Evolutionary conservation across 2,888 invertebrate genomes (phyloP), one percentile per base, ranked within the genome.

Genomic region (Syritta pipiens): DNA sequence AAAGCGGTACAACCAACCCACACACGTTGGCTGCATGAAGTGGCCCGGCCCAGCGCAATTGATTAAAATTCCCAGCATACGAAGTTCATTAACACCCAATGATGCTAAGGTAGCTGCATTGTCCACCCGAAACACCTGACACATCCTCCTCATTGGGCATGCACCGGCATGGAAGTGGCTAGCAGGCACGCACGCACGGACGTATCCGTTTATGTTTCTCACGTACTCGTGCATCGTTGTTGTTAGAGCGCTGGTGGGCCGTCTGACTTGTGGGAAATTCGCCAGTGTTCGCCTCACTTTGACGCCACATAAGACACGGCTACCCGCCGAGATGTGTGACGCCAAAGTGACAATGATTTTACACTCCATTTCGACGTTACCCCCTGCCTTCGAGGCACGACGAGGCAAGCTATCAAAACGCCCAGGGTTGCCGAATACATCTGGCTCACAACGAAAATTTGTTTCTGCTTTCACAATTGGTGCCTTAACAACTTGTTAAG

Each of bases 31-130:
- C n/a, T n/a, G n/a, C n/a, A n/a, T n/a, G n/a, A n/a, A n/a, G n/a
- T n/a, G n/a, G n/a, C n/a, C n/a, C n/a, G n/a, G n/a, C n/a, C 22
- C 32, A 12, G 20, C 19, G 24, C 6, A 57, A 48, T 46, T 74
- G 74, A 79, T 79, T 79, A 62, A 79, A 79, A 79, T 79, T 74
- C 79, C 60, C 67, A 26, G 22, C 60, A 37, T 55, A 74, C 40
- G 55, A 74, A 68, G 74, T 74, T 79, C 74, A 67, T 79, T 79
- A 79, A 57, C 79, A 79, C 74, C 60, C 77, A 59, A 46, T 72
- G 72, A 72, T 53, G 42, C 19, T 44, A 17, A 49, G 74, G 72
- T 53, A 51, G 76, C 48, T 40, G n/a, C 30, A 20, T 37, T 63
- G 53, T 51, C 69, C 76, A 62, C 53, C 51, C 63, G 62, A 40